These are phyloP conservation scores for Samia ricini DNA, from an alignment of 1,140 invertebrate genomes.

Conservation along the genomic window DNA sequence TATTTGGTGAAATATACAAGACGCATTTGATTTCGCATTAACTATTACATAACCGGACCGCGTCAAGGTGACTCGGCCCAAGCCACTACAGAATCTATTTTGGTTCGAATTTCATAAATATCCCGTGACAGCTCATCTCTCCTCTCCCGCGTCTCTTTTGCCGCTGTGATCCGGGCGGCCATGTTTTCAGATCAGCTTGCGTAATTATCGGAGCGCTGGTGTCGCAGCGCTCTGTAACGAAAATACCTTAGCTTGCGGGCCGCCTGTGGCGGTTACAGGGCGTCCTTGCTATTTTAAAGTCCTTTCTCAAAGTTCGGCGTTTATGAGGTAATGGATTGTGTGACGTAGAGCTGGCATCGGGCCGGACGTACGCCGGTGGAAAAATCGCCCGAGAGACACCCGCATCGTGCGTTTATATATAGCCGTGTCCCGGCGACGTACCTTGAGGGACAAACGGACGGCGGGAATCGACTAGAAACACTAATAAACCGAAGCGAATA, in stretches of 20 bases:
- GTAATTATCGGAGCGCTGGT: constrained; percentile 55
- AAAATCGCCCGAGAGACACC: constrained; percentile 53
- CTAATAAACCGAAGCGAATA: constrained; percentile 39
- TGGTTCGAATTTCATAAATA: constrained; percentile 76
- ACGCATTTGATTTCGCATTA: constrained; percentile 41
- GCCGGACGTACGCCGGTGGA: constrained; percentile 36
- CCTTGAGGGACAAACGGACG: constrained; percentile 50
- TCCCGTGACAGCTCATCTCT: constrained; percentile 73
- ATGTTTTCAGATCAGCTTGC: constrained; percentile 51
- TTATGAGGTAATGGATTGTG: constrained; percentile 63
- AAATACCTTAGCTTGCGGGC: constrained; percentile 34
- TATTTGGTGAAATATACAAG: background rate
- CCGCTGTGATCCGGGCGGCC: constrained; percentile 55
- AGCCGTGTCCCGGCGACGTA: constrained; percentile 48
- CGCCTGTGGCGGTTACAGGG: constrained; percentile 21
- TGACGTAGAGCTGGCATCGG: constrained; percentile 60
- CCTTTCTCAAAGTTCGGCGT: constrained; percentile 70
- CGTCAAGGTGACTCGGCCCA: constrained; percentile 72
- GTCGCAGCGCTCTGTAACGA: constrained; percentile 35
- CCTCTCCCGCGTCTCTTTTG: constrained; percentile 64
- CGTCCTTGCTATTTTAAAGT: constrained; percentile 76
- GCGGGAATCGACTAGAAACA: constrained; percentile 6
- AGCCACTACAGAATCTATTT: constrained; percentile 71
- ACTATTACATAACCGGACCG: constrained; percentile 58
- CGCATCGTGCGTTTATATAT: constrained; percentile 53